Base-by-base conservation (phyloP, 2,888 invertebrate species). In the Palloptera scutellata region DNA sequence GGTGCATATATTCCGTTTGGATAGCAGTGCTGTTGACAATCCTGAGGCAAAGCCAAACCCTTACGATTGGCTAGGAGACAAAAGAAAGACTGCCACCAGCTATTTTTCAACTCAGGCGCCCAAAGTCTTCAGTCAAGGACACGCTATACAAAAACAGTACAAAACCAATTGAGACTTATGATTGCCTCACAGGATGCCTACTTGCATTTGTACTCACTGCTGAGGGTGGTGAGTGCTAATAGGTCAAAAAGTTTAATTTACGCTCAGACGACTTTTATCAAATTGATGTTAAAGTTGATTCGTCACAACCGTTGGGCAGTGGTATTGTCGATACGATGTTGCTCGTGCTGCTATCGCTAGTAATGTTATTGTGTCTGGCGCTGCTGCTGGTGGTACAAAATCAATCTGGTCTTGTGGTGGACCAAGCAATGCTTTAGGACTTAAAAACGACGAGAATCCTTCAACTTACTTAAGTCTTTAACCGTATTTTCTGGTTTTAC, bases 1-100 rank as follows among this genome's bases (percentile, higher is more conserved):
- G 64, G 95, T 94, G 79, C 99, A 99, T 87, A 93, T 99, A 81
- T 99, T 99, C 88, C 96, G 96, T 82, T 88, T 98, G 81, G 91
- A 91, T 81, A 88, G 84, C 62, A 79, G 80, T 61, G 74, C 79
- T 20, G 73, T 78, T 3, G 84, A 85, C 45, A 78, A 75, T 61
- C 73, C 75, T 81, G 86, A 80, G 79, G 85, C 76, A 66, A 87
- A 84, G 75, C 86, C 84, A 63, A 85, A 86, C 13, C 86, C 86
- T 55, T 88, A 88, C 74, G 90, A 92, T 75, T 98, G 97, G 97
- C 93, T 96, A 91, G 95, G 93, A 79, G 84, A 77, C 76, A 88
- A 98, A 79, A 90, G 92, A 78, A 91, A 91, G 84, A 94, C 95
- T 20, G 91, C 95, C 73, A 89, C 91, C 74, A 91, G 93, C 91